These are phyloP conservation scores for Drosophila seclusa DNA, from an alignment of 2,888 invertebrate genomes.

Conservation along the genomic window DNA sequence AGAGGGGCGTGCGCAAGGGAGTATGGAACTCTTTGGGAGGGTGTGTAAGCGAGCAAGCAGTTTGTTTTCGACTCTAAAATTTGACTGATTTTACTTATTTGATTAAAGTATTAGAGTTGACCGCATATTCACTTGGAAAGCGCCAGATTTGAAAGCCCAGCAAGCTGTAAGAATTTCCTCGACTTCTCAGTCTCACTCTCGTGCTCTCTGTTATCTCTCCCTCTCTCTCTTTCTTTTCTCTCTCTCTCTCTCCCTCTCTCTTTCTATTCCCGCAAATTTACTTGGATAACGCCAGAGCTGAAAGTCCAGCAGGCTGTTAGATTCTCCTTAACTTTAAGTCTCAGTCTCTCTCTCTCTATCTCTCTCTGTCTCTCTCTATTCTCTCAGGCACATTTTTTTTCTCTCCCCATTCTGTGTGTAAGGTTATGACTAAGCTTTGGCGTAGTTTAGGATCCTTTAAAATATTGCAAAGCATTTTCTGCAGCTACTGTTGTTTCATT, in stretches of 20 bases:
- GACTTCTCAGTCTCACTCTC: not conserved
- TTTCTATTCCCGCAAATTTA: not conserved
- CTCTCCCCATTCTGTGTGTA: slow-evolving; percentile 11
- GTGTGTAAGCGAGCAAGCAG: slow-evolving; percentile 35
- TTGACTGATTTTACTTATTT: slow-evolving; percentile 71
- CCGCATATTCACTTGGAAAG: slow-evolving; percentile 32
- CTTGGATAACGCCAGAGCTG: not conserved
- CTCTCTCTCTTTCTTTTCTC: not conserved
- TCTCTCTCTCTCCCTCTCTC: not conserved
- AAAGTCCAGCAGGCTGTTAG: not conserved
- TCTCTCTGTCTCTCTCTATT: not conserved
- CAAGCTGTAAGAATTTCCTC: slow-evolving; percentile 52
- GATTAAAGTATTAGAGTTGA: slow-evolving; percentile 67
- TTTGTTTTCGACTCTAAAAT: slow-evolving; percentile 70
- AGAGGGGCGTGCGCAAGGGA: not conserved
- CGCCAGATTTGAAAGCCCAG: slow-evolving; percentile 27
- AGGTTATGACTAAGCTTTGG: slow-evolving; percentile 68
- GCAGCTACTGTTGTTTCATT: slow-evolving; percentile 30
- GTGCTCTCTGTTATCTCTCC: not conserved
- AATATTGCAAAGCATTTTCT: slow-evolving; percentile 69
- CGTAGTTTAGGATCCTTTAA: slow-evolving; percentile 73
- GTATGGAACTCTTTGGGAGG: not conserved
- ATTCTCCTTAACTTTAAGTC: not conserved
- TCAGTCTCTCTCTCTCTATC: not conserved
- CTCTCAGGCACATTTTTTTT: slow-evolving; percentile 1